phyloP scores from a whole-genome alignment of 2,888 invertebrate species.

The Athalia circularis region DNA sequence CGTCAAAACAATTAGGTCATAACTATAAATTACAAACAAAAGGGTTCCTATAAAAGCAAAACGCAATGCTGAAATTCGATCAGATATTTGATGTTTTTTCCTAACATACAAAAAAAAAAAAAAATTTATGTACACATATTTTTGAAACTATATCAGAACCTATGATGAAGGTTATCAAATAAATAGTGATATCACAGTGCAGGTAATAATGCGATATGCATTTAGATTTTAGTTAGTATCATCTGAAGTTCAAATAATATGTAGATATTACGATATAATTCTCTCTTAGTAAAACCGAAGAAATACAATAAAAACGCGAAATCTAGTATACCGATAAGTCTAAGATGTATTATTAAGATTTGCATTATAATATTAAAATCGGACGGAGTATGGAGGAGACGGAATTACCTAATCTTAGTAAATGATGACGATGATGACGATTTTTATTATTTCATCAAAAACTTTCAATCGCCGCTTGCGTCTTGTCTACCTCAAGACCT shows the following conservation, averaged over 20 bases:
- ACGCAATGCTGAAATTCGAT: too few species aligned
- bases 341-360: not conserved
- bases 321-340: too few species aligned
- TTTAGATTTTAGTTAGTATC: slow-evolving; percentile 24
- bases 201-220: slow-evolving; percentile 22
- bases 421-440: too few species aligned
- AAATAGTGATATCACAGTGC: slow-evolving; percentile 34
- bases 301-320: too few species aligned
- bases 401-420: too few species aligned
- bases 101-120: not conserved
- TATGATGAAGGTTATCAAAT: not conserved
- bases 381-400: too few species aligned
- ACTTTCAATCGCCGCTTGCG: not conserved
- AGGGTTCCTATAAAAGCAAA: too few species aligned
- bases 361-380: not conserved
- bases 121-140: not conserved
- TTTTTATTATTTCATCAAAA: not conserved
- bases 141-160: too few species aligned
- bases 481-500: not conserved
- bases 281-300: too few species aligned
- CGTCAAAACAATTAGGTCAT: too few species aligned
- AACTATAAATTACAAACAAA: too few species aligned
- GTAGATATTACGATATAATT: not conserved
- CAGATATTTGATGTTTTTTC: not conserved
- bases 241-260: not conserved